Conservation (phyloP, 1,140 invertebrate species). For the Drosophila teissieri region DNA sequence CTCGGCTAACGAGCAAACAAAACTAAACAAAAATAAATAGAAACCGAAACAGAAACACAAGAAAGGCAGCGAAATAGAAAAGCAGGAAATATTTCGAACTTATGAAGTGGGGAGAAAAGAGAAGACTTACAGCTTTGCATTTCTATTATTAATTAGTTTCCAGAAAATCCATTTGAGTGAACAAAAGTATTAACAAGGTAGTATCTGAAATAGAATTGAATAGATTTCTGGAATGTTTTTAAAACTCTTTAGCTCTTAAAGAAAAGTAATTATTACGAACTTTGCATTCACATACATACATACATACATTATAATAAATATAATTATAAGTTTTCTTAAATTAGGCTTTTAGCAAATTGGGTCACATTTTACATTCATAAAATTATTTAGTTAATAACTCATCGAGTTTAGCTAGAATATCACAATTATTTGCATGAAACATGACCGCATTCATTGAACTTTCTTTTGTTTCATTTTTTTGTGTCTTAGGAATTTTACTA, state of each 20-base stretch:
- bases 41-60: constrained; percentile 47
- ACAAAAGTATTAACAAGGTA: neutral
- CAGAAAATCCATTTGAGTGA: too few species aligned
- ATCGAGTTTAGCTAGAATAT: neutral
- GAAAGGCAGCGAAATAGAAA: constrained; percentile 45
- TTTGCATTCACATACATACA: too few species aligned
- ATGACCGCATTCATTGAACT: constrained; percentile 30
- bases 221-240: too few species aligned
- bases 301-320: too few species aligned
- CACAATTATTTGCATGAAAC: neutral
- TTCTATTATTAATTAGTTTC: constrained; percentile 8
- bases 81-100: constrained; percentile 48
- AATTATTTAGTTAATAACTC: neutral
- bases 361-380: neutral
- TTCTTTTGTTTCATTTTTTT: constrained; percentile 20
- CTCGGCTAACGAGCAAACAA: constrained; percentile 77
- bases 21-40: constrained; percentile 79
- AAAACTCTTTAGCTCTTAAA: too few species aligned
- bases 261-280: too few species aligned
- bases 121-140: constrained; percentile 20
- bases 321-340: too few species aligned
- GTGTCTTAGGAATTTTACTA: constrained; percentile 67
- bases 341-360: too few species aligned
- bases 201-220: neutral
- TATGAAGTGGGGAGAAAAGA: constrained; percentile 43